Conservation (phyloP, 2,113 vertebrate genomes). For the Forbesichthys papilliferus region DNA sequence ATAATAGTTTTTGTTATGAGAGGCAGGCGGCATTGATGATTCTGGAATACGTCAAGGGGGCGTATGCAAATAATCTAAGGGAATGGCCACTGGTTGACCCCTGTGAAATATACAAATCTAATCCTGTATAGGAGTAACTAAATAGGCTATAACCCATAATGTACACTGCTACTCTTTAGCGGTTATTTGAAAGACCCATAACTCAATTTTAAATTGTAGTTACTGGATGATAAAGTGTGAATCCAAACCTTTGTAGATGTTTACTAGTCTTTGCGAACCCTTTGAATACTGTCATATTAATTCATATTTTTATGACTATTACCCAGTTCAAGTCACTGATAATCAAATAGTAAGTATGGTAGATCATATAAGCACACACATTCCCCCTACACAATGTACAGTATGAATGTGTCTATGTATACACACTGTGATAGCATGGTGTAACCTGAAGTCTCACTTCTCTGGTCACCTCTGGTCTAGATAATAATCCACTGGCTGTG, state of each 20-base stretch:
- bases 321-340: too few relatives aligned
- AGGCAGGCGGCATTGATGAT: conserved; percentile 62
- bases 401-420: conserved; percentile 14
- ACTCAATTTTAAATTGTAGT: too few relatives aligned
- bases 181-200: too few relatives aligned
- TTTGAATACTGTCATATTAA: too few relatives aligned
- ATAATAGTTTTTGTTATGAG: conserved; percentile 66
- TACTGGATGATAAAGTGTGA: too few relatives aligned
- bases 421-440: conserved; percentile 30
- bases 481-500: conserved; percentile 56
- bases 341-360: conserved; percentile 7
- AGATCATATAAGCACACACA: conserved; percentile 8
- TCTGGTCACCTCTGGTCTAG: conserved; percentile 49
- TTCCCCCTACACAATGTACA: conserved; percentile 4
- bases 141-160: conserved; percentile 30
- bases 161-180: conserved; percentile 9
- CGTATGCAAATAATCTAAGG: conserved; percentile 54
- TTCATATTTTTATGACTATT: not conserved
- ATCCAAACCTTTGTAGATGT: too few relatives aligned
- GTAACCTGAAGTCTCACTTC: conserved; percentile 47
- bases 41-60: conserved; percentile 56
- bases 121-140: conserved; percentile 6
- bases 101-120: conserved; percentile 48
- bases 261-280: too few relatives aligned
- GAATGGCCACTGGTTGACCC: conserved; percentile 55